Evolutionary conservation across 2,797 vertebrate genomes (phyloP), one percentile per base, ranked within the genome.

Genomic region (Halcyon smyrnensis): DNA sequence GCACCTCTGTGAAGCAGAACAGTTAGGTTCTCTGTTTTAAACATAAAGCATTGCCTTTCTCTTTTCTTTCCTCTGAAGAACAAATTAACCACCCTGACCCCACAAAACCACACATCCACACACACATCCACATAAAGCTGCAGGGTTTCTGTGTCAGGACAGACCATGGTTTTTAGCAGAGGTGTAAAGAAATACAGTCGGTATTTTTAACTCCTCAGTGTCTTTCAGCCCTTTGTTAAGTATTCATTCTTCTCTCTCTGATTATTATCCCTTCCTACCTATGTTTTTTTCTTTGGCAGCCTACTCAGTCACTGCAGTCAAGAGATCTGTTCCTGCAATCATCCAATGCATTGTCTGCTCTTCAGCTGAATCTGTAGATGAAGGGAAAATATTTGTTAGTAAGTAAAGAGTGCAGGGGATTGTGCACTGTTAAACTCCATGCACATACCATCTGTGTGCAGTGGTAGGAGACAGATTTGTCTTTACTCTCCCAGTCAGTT

Each of bases 1-100:
- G 41, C 77, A 84, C 14, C 75, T 84, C 67, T 90, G 59, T 75
- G 50, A 92, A 90, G 64, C 93, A 76, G 71, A 93, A 68, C 71
- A 70, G 69, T 95, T 90, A 23, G 30, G 19, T 76, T 92, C 83
- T 80, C 24, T 6, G 23, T 75, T 94, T 93, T 76, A 92, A 95
- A 91, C 84, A 51, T 95, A 94, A 96, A 46, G 81, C 70, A 87
- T 83, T 97, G 90, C 84, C 95, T 96, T 96, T 92, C 68, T 96
- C 76, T 97, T 95, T 94, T 95, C 91, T 95, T 90, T 82, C 41
- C 69, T 96, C 85, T 64, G 27, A 90, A 95, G 94, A 87, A 67
- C 64, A 91, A 95, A 89, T 77, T 93, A 95, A 89, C 65, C 83
- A 57, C 70, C 60, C 12, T 11, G 15, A 78, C 89, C 87, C 67